Evolutionary conservation across 2,797 vertebrate genomes (phyloP), one percentile per base, ranked within the genome.

Genomic region (Poeciliopsis turneri): DNA sequence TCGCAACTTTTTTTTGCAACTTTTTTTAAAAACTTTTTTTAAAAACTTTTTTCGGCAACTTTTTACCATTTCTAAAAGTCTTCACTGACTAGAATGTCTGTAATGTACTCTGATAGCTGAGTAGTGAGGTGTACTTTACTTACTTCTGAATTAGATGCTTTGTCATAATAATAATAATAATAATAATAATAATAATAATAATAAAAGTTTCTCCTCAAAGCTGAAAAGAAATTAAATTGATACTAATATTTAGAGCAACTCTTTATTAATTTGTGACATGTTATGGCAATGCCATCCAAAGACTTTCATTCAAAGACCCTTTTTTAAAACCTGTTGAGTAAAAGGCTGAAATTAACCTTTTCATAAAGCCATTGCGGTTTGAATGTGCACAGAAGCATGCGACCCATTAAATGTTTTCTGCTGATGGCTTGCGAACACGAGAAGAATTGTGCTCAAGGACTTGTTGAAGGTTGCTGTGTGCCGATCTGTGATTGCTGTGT

Each of bases 401-500:
- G 46, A 82, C 87, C 90, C 84, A 89, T 90, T 90, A 90, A 88
- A 89, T 87, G 81, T 74, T 79, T 84, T 77, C 76, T 68, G 84
- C 80, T 84, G 91, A 92, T 85, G 81, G 78, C 86, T 88, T 89
- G 84, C 83, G 92, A 92, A 92, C 87, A 81, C 84, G 78, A 84
- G 83, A 79, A 83, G 87, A 85, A 89, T 82, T 80, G 84, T 72
- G 84, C 72, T 92, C 87, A 94, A 95, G 93, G 93, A 94, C 90
- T 85, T 68, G 76, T 84, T 91, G 87, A 94, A 94, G 93, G 94
- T 94, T 80, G 86, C 79, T 10, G 78, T 33, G 88, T 89, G 88
- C 86, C 82, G 87, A 91, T 92, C 87, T 90, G 89, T 88, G 91
- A 93, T 93, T 90, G 90, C 92, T 88, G 92, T 92, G 89, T 89